Conservation (phyloP, 2,888 invertebrate genomes). For the Nemoura dubitans region DNA sequence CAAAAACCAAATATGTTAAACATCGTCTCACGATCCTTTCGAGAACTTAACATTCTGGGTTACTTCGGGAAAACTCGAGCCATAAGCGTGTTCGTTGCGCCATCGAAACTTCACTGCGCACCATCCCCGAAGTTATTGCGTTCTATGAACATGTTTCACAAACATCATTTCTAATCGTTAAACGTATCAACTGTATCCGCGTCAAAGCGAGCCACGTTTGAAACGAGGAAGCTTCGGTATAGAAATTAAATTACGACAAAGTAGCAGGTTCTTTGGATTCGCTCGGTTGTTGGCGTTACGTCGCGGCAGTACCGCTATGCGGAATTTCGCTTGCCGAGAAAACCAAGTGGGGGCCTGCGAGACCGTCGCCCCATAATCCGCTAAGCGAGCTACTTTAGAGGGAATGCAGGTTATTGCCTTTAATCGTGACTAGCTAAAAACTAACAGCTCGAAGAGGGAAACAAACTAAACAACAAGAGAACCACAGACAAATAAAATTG, state of each 20-base stretch:
- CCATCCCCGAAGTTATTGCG: not conserved
- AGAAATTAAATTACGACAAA: constrained; percentile 25
- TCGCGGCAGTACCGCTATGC: too few relatives aligned
- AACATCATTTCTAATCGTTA: not conserved
- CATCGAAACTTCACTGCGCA: not conserved
- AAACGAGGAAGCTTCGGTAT: not conserved
- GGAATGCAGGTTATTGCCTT: constrained; percentile 29
- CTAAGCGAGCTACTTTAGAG: not conserved
- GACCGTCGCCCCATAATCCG: too few relatives aligned
- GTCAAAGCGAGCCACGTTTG: not conserved
- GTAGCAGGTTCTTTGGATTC: not conserved
- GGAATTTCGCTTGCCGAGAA: too few relatives aligned
- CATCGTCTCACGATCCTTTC: not conserved
- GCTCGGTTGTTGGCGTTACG: too few relatives aligned
- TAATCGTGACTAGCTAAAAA: constrained; percentile 39
- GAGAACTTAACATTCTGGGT: not conserved
- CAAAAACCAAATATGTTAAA: constrained; percentile 20
- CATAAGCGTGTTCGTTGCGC: too few relatives aligned
- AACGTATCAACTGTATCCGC: not conserved
- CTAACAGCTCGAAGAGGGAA: constrained; percentile 18
- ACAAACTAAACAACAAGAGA: constrained; percentile 8
- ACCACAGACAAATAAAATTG: constrained; percentile 7
- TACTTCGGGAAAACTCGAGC: not conserved
- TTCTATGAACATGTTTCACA: not conserved
- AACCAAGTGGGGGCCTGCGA: too few relatives aligned